Conservation (phyloP, 1,140 invertebrate species). For the Cotesia glomerata region DNA sequence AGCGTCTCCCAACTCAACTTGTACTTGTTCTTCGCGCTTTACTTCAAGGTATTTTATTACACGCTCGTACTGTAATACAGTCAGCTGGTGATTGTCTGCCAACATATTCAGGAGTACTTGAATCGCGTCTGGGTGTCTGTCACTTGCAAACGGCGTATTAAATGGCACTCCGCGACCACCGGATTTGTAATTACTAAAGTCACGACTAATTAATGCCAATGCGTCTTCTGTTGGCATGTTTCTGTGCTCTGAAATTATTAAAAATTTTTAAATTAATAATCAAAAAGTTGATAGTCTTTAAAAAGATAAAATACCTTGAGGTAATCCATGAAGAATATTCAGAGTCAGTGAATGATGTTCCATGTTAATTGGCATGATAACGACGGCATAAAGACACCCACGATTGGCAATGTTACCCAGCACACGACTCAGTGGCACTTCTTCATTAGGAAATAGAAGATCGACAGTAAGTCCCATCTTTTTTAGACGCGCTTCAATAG, state of each 20-base stretch:
- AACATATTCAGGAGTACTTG: conserved; percentile 80
- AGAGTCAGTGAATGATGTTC: conserved; percentile 85
- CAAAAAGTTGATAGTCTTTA: conserved; percentile 2
- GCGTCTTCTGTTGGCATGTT: conserved; percentile 96
- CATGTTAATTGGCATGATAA: conserved; percentile 85
- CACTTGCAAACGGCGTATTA: conserved; percentile 52
- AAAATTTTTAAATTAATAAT: conserved; percentile 13
- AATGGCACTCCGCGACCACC: conserved; percentile 62
- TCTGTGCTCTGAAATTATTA: conserved; percentile 75
- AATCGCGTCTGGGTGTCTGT: conserved; percentile 73
- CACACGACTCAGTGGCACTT: conserved; percentile 81
- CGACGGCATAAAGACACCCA: conserved; percentile 86
- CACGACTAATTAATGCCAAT: conserved; percentile 76
- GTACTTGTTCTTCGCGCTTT: conserved; percentile 74
- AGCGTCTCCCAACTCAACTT: conserved; percentile 71
- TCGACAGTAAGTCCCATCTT: conserved; percentile 81
- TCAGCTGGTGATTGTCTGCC: conserved; percentile 80
- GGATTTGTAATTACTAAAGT: conserved; percentile 80
- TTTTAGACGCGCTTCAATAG: conserved; percentile 84
- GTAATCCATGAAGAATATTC: conserved; percentile 88
- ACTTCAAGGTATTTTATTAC: conserved; percentile 82
- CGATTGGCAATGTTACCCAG: conserved; percentile 86
- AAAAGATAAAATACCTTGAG: conserved; percentile 73
- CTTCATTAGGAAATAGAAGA: conserved; percentile 87
- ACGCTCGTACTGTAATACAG: conserved; percentile 80